Evolutionary conservation across 2,888 invertebrate species (phyloP), one percentile per base, ranked within the genome.

Genomic region (Sminthurides aquaticus): DNA sequence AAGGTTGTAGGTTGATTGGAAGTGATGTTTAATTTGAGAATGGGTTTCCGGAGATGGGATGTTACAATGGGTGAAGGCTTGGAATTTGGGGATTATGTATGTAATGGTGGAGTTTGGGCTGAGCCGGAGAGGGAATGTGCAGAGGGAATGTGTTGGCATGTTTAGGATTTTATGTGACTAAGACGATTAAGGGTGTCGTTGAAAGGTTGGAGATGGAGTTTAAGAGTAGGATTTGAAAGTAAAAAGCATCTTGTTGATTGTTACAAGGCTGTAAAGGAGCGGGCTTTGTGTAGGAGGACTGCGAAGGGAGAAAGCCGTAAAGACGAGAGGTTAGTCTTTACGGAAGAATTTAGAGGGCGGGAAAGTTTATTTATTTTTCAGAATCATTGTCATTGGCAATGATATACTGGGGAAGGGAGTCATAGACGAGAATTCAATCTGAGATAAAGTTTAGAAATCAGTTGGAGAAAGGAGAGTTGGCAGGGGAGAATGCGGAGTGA

Each of bases 321-420:
- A 34, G 43, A 11, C 5, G 43, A 34, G 15, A 34, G 8, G 43
- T 34, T 34, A 15, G 43, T 34, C 43, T 15, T 34, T 20, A 24
- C 27, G 63, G 20, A 29, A 57, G 60, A 60, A 63, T 63, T 66
- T 63, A 63, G 57, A 57, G 49, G 28, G 25, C 25, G 49, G 56
- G 60, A 64, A 67, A 63, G 63, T 60, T 67, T 67, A 67, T 67
- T 67, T 67, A 67, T 63, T 64, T 67, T 64, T 56, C 63, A 64
- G 60, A 64, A 67, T 67, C 60, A 64, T 67, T 67, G 63, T 67
- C 67, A 63, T 60, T 67, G 63, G 61, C 67, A 66, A 66, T 66
- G 66, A 66, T 63, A 63, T 63, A 63, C 60, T 66, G 62, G 54
- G 28, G 52, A 43, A 34, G 22, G 27, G 49, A 65, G 57, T 48